These are phyloP conservation scores for Staurois parvus DNA, from an alignment of 2,797 vertebrate genomes.

Conservation along the genomic window DNA sequence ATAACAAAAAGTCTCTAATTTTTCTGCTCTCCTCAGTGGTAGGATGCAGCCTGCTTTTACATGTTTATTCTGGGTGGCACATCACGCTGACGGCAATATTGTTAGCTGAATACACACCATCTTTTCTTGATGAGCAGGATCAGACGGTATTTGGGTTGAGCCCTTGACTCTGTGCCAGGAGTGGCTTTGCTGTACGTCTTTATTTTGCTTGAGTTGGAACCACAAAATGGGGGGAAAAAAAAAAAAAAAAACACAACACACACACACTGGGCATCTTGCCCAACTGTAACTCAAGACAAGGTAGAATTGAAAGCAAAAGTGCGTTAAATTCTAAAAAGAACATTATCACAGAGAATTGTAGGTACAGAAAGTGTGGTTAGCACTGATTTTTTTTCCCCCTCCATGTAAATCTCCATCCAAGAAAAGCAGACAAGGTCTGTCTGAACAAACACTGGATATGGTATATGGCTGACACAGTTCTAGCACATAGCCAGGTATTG, in stretches of 20 bases:
- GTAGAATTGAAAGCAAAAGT: conserved; percentile 33
- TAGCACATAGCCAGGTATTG: neutral
- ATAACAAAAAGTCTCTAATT: too few species aligned
- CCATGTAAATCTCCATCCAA: conserved; percentile 10
- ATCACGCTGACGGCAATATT: conserved; percentile 3
- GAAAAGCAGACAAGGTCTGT: conserved; percentile 3
- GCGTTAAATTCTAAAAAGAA: conserved; percentile 20
- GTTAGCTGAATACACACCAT: neutral
- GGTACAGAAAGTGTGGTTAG: conserved; percentile 1
- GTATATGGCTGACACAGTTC: neutral
- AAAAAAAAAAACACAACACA: too few species aligned
- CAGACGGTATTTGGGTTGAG: conserved; percentile 29
- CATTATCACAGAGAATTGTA: conserved; percentile 12
- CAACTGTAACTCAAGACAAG: conserved; percentile 39
- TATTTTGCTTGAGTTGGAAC: conserved; percentile 43
- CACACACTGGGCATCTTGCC: conserved; percentile 28
- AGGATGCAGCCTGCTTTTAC: neutral
- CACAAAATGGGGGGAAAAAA: conserved; percentile 1
- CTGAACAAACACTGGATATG: neutral
- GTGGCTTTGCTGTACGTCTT: conserved; percentile 7
- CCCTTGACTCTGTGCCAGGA: conserved; percentile 29
- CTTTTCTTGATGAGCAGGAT: conserved; percentile 20
- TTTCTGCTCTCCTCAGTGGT: too few species aligned
- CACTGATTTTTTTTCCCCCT: neutral
- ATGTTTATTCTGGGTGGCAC: conserved; percentile 15